Percentiles rank a stretch among this genome's conserved stretches.
Conservation (phyloP, 2,888 invertebrate genomes). For the Harmothoe impar region DNA sequence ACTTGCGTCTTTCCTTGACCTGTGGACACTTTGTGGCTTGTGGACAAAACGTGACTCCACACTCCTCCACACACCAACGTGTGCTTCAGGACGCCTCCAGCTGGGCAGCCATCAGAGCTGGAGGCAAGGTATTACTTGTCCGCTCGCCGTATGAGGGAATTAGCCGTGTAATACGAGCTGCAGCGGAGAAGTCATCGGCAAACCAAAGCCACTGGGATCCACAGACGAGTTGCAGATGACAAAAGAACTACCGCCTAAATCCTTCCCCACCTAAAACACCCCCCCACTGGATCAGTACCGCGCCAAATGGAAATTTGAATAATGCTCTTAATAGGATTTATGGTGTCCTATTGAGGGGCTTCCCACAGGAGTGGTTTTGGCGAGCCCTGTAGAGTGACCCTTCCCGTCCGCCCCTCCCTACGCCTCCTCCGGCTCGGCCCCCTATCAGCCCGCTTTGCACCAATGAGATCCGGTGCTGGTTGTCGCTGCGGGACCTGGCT, state of each 20-base stretch:
- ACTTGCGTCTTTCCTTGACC: no score
- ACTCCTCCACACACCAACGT: not conserved
- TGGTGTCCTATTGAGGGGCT: conserved; percentile 36
- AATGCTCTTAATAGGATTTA: conserved; percentile 61
- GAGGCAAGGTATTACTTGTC: conserved; percentile 50
- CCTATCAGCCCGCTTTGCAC: not conserved
- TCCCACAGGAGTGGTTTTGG: not conserved
- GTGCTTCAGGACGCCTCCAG: not conserved
- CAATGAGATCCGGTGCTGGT: not conserved
- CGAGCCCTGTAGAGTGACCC: conserved; percentile 2
- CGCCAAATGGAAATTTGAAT: conserved; percentile 52
- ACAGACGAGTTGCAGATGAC: conserved; percentile 53
- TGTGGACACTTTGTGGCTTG: no score
- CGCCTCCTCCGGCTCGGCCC: not conserved
- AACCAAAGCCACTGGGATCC: conserved; percentile 34
- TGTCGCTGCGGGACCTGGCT: conserved; percentile 43
- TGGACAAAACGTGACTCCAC: not conserved
- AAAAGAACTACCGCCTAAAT: conserved; percentile 53
- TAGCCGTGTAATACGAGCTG: conserved; percentile 37
- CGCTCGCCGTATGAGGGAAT: conserved; percentile 31
- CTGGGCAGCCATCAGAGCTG: not conserved
- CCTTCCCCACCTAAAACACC: not conserved
- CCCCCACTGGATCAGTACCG: conserved; percentile 45
- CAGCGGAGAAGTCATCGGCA: conserved; percentile 43
- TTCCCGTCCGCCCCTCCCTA: not conserved